phyloP scores from a whole-genome alignment of 2,113 vertebrate species.

The Strix uralensis region DNA sequence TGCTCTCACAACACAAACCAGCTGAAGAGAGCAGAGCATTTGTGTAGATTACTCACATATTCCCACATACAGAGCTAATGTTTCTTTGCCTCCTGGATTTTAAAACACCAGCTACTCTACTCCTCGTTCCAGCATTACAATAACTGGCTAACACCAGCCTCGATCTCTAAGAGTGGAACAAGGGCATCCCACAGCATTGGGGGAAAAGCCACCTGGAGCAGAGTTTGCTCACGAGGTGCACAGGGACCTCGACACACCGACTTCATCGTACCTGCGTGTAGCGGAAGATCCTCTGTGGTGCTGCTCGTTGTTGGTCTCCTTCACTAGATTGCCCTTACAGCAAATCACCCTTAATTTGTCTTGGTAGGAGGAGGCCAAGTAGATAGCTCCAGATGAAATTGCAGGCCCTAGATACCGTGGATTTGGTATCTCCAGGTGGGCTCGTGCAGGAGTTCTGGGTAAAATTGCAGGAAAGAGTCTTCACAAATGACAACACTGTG shows the following conservation, averaged over 20 bases:
- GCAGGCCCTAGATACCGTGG: constrained; percentile 95
- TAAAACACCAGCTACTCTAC: neutral
- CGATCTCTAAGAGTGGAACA: neutral
- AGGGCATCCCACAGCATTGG: neutral
- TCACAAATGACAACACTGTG: neutral
- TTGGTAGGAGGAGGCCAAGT: constrained; percentile 98
- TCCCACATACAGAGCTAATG: neutral
- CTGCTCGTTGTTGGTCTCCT: constrained; percentile 88
- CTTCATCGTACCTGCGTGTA: constrained; percentile 74
- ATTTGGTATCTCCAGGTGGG: constrained; percentile 94
- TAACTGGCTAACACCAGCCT: neutral
- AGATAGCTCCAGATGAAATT: constrained; percentile 95
- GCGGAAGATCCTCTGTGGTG: constrained; percentile 85
- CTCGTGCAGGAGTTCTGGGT: constrained; percentile 85
- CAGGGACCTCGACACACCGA: accelerated
- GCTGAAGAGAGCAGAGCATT: neutral
- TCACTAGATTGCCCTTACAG: constrained; percentile 95
- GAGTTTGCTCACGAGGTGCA: neutral
- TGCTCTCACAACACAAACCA: neutral
- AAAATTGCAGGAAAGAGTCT: neutral
- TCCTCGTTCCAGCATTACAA: neutral
- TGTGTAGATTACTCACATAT: neutral
- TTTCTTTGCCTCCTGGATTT: neutral
- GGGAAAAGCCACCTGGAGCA: neutral
- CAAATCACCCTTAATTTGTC: constrained; percentile 97